Conservation (phyloP, 2,888 invertebrate genomes). For the Tachina fera region DNA sequence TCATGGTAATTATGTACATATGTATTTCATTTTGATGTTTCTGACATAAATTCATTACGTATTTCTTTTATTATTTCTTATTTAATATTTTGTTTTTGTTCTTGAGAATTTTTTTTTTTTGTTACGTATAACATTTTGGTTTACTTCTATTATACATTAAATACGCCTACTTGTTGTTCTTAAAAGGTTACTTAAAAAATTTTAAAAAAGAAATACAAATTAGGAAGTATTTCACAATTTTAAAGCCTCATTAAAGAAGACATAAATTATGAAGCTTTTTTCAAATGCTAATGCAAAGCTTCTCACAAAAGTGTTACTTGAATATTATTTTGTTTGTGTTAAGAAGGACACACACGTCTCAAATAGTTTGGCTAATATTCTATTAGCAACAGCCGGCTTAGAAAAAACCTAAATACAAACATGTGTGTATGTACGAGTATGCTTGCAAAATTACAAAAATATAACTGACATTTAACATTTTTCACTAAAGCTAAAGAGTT, state of each 20-base stretch:
- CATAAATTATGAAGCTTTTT: neutral
- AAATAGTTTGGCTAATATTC: neutral
- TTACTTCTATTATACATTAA: slow-evolving; percentile 57
- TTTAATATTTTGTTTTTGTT: neutral
- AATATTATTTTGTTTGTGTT: neutral
- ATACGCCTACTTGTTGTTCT: slow-evolving; percentile 46
- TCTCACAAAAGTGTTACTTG: neutral
- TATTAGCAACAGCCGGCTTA: slow-evolving; percentile 57
- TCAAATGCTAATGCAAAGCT: neutral
- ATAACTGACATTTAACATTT: slow-evolving; percentile 45
- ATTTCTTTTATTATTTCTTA: neutral
- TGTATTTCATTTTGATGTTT: slow-evolving; percentile 49
- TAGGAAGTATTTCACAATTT: neutral
- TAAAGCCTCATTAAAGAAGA: slow-evolving; percentile 1
- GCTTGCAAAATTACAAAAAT: slow-evolving; percentile 41
- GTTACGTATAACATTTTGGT: neutral
- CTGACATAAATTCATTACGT: slow-evolving; percentile 43
- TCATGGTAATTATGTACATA: slow-evolving; percentile 58
- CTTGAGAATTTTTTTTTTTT: neutral
- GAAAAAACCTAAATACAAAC: neutral
- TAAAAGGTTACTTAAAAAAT: neutral
- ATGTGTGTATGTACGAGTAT: slow-evolving; percentile 1
- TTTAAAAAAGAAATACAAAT: neutral
- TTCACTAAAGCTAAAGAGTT: neutral
- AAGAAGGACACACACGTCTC: neutral